A percentile compares a stretch with the other conserved stretches of the same genome.
phyloP scores from a whole-genome alignment of 2,113 vertebrate genomes.

The Ictalurus furcatus region DNA sequence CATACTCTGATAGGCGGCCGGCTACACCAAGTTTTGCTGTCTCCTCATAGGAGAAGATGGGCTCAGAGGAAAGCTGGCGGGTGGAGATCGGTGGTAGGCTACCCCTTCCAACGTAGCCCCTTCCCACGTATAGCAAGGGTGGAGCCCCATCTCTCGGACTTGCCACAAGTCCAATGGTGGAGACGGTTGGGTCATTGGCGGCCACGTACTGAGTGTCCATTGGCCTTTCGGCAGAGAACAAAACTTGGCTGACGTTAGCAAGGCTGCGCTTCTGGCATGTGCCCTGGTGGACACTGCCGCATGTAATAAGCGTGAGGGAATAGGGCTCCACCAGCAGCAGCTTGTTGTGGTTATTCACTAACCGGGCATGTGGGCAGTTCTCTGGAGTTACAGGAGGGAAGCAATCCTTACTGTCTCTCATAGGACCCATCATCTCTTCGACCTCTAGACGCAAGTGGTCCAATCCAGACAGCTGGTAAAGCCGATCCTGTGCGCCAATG shows the following conservation, averaged over 20 bases:
- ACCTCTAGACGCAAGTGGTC: constrained; percentile 77
- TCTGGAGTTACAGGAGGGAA: constrained; percentile 82
- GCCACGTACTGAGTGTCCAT: constrained; percentile 96
- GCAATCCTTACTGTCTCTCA: constrained; percentile 91
- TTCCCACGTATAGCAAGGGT: constrained; percentile 89
- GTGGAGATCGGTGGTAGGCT: constrained; percentile 94
- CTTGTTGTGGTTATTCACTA: constrained; percentile 90
- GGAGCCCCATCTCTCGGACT: constrained; percentile 72
- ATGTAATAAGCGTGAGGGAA: constrained; percentile 84
- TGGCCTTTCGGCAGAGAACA: constrained; percentile 85
- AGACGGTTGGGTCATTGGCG: constrained; percentile 88
- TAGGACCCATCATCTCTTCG: constrained; percentile 81
- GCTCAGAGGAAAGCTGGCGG: constrained; percentile 84
- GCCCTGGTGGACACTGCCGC: constrained; percentile 92
- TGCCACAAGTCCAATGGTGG: constrained; percentile 88
- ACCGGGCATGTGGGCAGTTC: constrained; percentile 85
- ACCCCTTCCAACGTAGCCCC: constrained; percentile 91
- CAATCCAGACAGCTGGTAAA: constrained; percentile 86
- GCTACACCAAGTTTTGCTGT: constrained; percentile 90
- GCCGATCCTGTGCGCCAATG: constrained; percentile 86
- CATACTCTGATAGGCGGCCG: constrained; percentile 90
- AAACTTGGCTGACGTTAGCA: constrained; percentile 69
- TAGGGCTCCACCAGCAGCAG: constrained; percentile 83
- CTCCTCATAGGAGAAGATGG: constrained; percentile 93
- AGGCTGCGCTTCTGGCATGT: constrained; percentile 91